Percentiles rank a stretch among this genome's conserved stretches.
Conservation (phyloP, 2,888 invertebrate genomes). For the Bimastos eiseni region DNA sequence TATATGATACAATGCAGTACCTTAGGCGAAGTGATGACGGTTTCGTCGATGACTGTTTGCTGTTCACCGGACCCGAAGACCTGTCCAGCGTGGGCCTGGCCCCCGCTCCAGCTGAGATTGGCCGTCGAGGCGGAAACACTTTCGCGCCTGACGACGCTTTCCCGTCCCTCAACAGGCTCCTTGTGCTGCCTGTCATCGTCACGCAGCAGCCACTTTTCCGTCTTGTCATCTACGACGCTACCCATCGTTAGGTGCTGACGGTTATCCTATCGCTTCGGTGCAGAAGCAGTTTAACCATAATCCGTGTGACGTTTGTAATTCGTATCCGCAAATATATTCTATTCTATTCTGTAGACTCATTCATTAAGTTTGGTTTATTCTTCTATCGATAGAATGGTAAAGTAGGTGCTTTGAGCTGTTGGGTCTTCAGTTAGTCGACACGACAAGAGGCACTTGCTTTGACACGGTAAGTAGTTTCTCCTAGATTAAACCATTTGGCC, state of each 20-base stretch:
- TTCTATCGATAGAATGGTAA: neutral
- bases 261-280: neutral
- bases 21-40: neutral
- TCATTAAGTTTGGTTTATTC: neutral
- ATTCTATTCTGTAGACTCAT: too few relatives aligned
- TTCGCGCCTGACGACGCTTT: neutral
- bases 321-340: neutral
- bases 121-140: neutral
- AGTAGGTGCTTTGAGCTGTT: neutral
- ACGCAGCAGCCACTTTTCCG: neutral
- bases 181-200: neutral
- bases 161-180: neutral
- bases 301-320: neutral
- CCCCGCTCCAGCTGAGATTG: neutral
- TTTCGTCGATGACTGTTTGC: neutral
- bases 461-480: neutral
- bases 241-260: neutral
- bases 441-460: neutral
- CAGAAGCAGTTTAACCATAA: neutral
- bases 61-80: neutral
- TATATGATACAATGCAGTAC: neutral
- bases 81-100: neutral
- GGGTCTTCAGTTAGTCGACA: neutral
- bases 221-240: neutral
- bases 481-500: neutral